Percentiles rank a stretch among this genome's conserved stretches.
phyloP scores from a whole-genome alignment of 2,888 invertebrate species.

The Hirtodrosophila cameraria region DNA sequence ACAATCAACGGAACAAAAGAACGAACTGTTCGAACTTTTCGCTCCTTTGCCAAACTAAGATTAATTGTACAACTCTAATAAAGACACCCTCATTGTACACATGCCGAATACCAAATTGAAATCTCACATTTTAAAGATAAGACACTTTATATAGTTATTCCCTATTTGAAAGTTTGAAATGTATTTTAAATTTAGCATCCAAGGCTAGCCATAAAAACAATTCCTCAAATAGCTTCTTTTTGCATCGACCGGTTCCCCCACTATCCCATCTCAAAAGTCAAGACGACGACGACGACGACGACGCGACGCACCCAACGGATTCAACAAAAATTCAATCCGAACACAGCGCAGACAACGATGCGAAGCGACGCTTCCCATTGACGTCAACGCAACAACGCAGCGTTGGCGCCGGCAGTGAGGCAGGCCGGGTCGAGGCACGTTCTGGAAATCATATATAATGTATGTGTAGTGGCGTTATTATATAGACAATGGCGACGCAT shows the following conservation, averaged over 20 bases:
- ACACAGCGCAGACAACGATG: constrained; percentile 11
- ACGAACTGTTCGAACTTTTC: no score
- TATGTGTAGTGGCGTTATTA: constrained; percentile 27
- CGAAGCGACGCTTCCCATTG: constrained; percentile 46
- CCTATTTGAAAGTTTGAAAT: not conserved
- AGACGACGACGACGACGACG: no score
- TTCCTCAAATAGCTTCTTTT: constrained; percentile 42
- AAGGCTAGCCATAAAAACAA: constrained; percentile 25
- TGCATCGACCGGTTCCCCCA: constrained; percentile 33
- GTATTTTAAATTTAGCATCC: constrained; percentile 50
- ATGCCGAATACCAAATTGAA: not conserved
- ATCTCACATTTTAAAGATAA: not conserved
- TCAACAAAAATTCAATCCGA: constrained; percentile 27
- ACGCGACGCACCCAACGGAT: constrained; percentile 11
- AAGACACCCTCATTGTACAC: no score
- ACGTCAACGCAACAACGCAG: constrained; percentile 75
- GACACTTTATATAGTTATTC: not conserved
- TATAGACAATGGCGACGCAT: constrained; percentile 47
- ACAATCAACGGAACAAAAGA: no score
- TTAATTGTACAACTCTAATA: no score
- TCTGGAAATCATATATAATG: constrained; percentile 76
- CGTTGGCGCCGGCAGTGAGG: constrained; percentile 62
- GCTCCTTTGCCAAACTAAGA: no score
- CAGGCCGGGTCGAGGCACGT: constrained; percentile 75
- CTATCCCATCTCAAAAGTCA: no score